Percentiles rank a stretch among this genome's conserved stretches.
phyloP scores from a whole-genome alignment of 2,888 invertebrate species.

The Melikaiella ostensackeni region DNA sequence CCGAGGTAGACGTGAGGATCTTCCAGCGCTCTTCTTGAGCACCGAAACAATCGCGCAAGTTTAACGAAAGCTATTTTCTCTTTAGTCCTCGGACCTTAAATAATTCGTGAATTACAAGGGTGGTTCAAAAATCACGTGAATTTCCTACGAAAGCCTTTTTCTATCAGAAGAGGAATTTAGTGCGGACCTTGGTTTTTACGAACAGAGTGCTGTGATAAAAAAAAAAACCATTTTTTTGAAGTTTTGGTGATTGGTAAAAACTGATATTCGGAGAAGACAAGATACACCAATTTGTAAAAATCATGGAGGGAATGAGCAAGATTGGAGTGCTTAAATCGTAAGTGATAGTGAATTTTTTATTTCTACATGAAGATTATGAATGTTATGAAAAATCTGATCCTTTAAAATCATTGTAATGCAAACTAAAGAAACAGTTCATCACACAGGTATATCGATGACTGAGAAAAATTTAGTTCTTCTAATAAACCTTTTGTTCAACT shows the following conservation, averaged over 20 bases:
- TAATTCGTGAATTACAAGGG: constrained; percentile 32
- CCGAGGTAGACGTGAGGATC: constrained; percentile 32
- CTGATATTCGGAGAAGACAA: constrained; percentile 4
- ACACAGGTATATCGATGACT: too few species aligned
- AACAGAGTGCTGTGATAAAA: constrained; percentile 47
- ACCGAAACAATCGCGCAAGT: constrained; percentile 24
- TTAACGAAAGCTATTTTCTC: background rate
- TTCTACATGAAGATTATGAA: background rate
- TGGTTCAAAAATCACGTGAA: constrained; percentile 29
- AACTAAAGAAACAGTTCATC: too few species aligned
- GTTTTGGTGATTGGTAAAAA: constrained; percentile 27
- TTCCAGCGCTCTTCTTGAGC: constrained; percentile 35
- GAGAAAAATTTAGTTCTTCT: too few species aligned
- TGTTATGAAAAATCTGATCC: background rate
- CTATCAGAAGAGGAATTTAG: background rate
- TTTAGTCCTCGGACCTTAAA: constrained; percentile 7
- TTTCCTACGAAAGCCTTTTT: background rate
- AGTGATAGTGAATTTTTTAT: constrained; percentile 24
- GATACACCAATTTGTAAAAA: constrained; percentile 19
- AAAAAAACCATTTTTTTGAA: constrained; percentile 1
- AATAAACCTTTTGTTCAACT: too few species aligned
- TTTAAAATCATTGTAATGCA: too few species aligned
- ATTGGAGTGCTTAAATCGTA: constrained; percentile 49
- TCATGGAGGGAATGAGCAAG: constrained; percentile 56
- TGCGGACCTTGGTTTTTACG: constrained; percentile 6